These are phyloP conservation scores for Drosophila trapezifrons DNA, from an alignment of 1,140 invertebrate species.

Conservation along the genomic window DNA sequence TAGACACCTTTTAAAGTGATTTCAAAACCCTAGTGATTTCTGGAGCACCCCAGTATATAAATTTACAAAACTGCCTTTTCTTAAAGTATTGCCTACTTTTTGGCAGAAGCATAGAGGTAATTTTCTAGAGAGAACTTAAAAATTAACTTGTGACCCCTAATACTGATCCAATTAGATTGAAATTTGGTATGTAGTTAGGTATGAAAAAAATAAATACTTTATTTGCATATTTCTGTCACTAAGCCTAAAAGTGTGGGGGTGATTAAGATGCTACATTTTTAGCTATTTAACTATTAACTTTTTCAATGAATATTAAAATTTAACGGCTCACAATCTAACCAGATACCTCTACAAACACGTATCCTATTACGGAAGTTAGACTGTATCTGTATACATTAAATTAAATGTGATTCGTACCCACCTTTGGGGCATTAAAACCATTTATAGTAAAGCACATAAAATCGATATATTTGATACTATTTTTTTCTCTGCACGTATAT, in stretches of 20 bases:
- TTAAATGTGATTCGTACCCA: not conserved
- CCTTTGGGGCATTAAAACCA: conserved; percentile 4
- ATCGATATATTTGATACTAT: conserved; percentile 17
- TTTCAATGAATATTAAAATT: not conserved
- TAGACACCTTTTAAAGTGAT: no score
- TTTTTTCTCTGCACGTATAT: conserved; percentile 29
- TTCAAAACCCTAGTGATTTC: no score
- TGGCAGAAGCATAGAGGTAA: not conserved
- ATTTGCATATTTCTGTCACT: no score
- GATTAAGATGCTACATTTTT: no score
- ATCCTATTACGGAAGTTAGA: not conserved
- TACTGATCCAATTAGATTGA: not conserved
- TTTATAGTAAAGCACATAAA: conserved; percentile 3
- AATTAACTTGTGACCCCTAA: fast-evolving
- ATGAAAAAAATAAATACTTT: no score
- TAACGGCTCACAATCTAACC: not conserved
- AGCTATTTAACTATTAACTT: no score
- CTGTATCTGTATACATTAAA: not conserved
- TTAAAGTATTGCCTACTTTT: not conserved
- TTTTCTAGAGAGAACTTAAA: not conserved
- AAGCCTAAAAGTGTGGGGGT: fast-evolving
- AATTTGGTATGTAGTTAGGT: not conserved
- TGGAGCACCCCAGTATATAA: no score
- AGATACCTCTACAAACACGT: no score
- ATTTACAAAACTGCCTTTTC: not conserved